Evolutionary conservation across 2,113 vertebrate genomes (phyloP), one percentile per base, ranked within the genome.

Genomic region (Mystacornis crossleyi): DNA sequence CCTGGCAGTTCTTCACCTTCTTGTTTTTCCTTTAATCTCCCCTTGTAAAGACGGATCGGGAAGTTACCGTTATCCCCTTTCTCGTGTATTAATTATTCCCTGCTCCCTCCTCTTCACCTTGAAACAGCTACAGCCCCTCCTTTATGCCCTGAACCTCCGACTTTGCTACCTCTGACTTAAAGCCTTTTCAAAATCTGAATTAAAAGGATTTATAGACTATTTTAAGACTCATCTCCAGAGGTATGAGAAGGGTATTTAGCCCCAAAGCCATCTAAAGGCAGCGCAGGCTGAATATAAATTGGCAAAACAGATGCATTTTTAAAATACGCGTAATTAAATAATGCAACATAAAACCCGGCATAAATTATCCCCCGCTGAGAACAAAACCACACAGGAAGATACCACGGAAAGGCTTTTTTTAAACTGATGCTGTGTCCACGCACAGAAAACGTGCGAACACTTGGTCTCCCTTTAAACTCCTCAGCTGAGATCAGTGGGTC

Each of bases 251-350:
- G 53, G 51, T 45, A 10, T 64, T 93, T 19, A 81, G 79, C 61
- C 78, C 28, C 51, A 20, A 62, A 93, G 79, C 82, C 36, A 69
- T 31, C 65, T 90, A 16, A 24, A 94, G 79, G 88, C 79, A 67
- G 92, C 3, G 0, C 5, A 34, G 0, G 2, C 67, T 23, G 81
- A 89, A 73, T 62, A 25, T 10, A 54, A 96, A 96, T 40, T 43
- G 85, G 90, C 78, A 82, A 90, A 93, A 80, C 84, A 94, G 89
- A 93, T 47, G 95, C 85, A 43, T 86, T 93, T 95, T 87, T 58
- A 86, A 94, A 95, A 90, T 9, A 83, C 2, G 1, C 0, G 4
- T 86, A 85, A 97, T 96, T 89, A 91, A 96, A 95, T 94, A 95
- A 95, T 53, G 53, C 89, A 91, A 78, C 60, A 74, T 86, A 91